Evolutionary conservation across 2,888 invertebrate genomes (phyloP), one percentile per base, ranked within the genome.

Genomic region (Zaprionus obscuricornis): DNA sequence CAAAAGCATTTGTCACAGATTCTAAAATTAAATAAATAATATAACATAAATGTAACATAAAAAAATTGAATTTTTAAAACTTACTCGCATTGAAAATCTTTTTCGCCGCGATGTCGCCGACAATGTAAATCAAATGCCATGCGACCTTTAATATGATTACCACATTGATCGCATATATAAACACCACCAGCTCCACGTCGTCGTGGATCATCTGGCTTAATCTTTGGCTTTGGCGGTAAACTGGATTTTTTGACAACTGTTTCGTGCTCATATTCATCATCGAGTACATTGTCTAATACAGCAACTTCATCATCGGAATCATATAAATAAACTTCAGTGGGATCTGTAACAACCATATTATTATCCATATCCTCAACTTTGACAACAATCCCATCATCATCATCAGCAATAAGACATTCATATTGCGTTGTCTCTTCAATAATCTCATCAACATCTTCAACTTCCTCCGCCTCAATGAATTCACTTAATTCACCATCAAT

Each of bases 121-220:
- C 86, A 85, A 17, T 81, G 81, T 1, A 85, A 33, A 13, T 84
- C 81, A 7, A 81, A 81, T 2, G 81, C 84, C 81, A 83, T 83
- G 16, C 84, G 77, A 3, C 77, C 86, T 22, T 76, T 79, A 3
- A 84, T 68, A 27, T 84, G 84, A 45, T 85, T 81, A 7, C 81
- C 81, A 11, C 81, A 81, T 39, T 83, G 81, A 20, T 81, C 81
- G 37, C 81, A 81, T 8, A 81, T 84, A 27, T 83, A 78, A 1
- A 85, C 57, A 5, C 83, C 84, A 2, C 78, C 78, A 5, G 85
- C 66, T 7, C 85, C 85, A 0, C 78, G 56, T 0, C 83, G 58
- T 1, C 78, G 71, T 3, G 78, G 65, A 57, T 85, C 79, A n/a
- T 78, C 75, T 7, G 71, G 20, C 1, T 78, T 82, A 4, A 52